Evolutionary conservation across 1,140 invertebrate species (phyloP), one percentile per base, ranked within the genome.

Genomic region (Scaptomyza hsui): DNA sequence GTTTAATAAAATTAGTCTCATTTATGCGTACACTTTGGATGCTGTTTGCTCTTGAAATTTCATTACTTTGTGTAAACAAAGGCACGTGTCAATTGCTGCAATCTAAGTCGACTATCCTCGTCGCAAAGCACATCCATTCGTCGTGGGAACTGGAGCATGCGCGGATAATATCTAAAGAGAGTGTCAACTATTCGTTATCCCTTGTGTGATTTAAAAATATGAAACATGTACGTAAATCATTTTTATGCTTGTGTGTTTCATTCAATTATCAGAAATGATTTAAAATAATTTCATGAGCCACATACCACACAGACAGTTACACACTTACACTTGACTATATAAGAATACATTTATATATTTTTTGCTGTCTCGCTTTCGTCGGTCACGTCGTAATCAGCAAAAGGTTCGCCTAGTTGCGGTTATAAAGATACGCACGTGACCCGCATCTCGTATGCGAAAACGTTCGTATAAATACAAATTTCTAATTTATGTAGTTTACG

Each of bases 261-360:
- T 86, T 86, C 81, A 85, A 85, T 85, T 85, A 86, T 86, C 73
- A 77, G 81, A 85, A 81, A 85, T 85, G 86, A 78, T 85, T 86
- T 85, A 86, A 85, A 85, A 85, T 85, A 81, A 85, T 85, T 81
- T 81, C 29, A 74, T 65, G 61, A 55, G 24, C 24, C 72, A 26
- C 12, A 41, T 29, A 13, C 55, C 26, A n/a, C n/a, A n/a, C n/a
- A n/a, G n/a, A n/a, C n/a, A 63, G 26, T 21, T 4, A 21, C 29
- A 57, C 47, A 39, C 26, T 48, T 35, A 16, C 39, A 16, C 41
- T 62, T 70, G 32, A 29, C 4, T 41, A 13, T 41, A 42, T 37
- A 41, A 29, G 1, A 9, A 63, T 62, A 41, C 41, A 53, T 48
- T 9, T 35, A 47, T 39, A 51, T 49, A 16, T 52, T 15, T 21